Base-by-base conservation (phyloP, 2,888 invertebrate species). In the Lasioglossum calceatum region DNA sequence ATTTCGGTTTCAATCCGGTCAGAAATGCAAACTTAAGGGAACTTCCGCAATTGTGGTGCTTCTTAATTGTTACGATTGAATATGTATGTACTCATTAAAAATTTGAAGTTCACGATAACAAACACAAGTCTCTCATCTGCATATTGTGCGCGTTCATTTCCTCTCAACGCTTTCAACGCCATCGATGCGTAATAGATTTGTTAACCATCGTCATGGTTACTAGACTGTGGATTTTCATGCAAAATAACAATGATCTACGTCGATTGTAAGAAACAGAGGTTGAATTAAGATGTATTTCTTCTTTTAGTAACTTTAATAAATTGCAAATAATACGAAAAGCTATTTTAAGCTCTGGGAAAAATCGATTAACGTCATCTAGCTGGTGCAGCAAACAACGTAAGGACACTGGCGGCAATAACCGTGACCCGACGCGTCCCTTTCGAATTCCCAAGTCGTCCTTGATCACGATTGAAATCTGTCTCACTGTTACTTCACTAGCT, bases 361-460 rank as follows among this genome's bases (percentile, higher is more conserved):
- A 72, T 82, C 47, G 77, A 82, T 82, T 79, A 85, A 86, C 78
- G 82, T 85, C 85, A 84, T 64, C 58, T 58, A 36, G 14, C n/a
- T 39, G 70, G 77, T 77, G 83, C 71, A 79, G 44, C 19, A 32
- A 16, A 47, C 73, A 19, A 16, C 61, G 23, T 81, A 82, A 89
- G 79, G 82, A 87, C 80, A 27, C 32, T 58, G 32, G 39, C 77
- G 58, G 54, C 82, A 81, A 77, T 85, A 88, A 89, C 87, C 89
- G 89, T 89, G 89, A 90, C 85, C 86, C 76, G 61, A 77, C 61
- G 72, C 84, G 82, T 86, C 84, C 89, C 88, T 89, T 90, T 90
- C 88, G 79, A 90, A 88, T 88, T 86, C 80, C 27, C 80, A 44
- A 74, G 75, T 61, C 64, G 88, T 89, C 90, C 86, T 89, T 89